Conservation (phyloP, 1,140 invertebrate genomes). For the Saccostrea echinata region DNA sequence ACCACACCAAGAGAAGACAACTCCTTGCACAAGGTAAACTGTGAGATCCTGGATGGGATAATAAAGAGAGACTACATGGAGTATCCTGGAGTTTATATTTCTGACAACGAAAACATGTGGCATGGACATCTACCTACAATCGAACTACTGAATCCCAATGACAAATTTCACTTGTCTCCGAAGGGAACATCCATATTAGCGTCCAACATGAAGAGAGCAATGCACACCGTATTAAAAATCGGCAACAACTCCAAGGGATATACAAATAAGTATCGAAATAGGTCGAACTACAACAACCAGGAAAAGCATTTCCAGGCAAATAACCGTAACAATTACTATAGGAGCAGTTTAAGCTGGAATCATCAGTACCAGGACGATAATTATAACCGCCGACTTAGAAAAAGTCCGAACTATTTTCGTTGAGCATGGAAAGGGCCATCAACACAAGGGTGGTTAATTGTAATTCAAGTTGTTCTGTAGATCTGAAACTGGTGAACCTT, state of each 20-base stretch:
- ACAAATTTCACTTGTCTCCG: not conserved
- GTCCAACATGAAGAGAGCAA: slow-evolving; percentile 13
- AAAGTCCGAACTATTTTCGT: not conserved
- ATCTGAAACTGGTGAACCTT: not conserved
- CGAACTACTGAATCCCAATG: not conserved
- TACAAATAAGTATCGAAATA: not conserved
- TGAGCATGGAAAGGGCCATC: not conserved
- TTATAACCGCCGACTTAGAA: not conserved
- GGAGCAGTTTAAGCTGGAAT: not conserved
- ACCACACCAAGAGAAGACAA: too few relatives aligned
- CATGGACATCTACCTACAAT: not conserved
- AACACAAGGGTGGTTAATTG: not conserved
- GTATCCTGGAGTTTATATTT: not conserved
- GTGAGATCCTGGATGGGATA: not conserved
- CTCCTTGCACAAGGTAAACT: too few relatives aligned
- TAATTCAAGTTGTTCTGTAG: not conserved
- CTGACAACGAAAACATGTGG: slow-evolving; percentile 10
- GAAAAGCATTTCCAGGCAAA: not conserved
- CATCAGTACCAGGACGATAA: not conserved
- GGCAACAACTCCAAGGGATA: not conserved
- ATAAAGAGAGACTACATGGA: not conserved
- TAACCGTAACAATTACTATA: not conserved
- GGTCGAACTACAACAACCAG: too few relatives aligned
- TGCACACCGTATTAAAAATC: not conserved
- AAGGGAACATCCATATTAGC: not conserved